Conservation (phyloP, 2,888 invertebrate species). For the Stenodera caucasica region DNA sequence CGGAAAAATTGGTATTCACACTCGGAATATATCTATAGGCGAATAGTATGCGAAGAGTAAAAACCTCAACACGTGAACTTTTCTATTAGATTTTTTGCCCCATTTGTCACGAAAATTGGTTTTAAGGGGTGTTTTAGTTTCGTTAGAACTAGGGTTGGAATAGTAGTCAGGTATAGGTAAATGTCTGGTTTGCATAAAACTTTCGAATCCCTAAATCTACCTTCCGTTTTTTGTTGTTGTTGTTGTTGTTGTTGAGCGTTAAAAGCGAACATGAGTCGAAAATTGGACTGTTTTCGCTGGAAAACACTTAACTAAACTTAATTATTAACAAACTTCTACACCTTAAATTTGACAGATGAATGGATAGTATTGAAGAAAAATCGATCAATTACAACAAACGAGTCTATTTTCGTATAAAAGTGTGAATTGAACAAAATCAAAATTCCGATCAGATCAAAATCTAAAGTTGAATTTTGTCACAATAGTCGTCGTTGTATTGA, state of each 20-base stretch:
- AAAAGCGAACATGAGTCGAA: neutral
- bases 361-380: no score
- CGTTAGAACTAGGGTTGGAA: neutral
- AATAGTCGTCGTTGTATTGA: conserved; percentile 10
- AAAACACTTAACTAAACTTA: conserved; percentile 7
- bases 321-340: neutral
- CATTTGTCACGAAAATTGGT: conserved; percentile 1
- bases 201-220: neutral
- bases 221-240: neutral
- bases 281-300: neutral
- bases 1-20: neutral
- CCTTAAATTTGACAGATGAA: no score
- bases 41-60: neutral
- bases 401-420: no score
- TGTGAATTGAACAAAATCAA: neutral
- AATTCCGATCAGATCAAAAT: neutral
- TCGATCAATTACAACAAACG: no score
- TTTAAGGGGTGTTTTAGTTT: neutral
- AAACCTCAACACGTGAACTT: conserved; percentile 6
- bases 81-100: neutral
- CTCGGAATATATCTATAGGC: neutral
- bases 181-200: conserved; percentile 2
- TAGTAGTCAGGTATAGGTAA: neutral
- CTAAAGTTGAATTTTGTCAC: neutral
- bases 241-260: neutral